Evolutionary conservation across 2,113 vertebrate species (phyloP), one percentile per base, ranked within the genome.

Genomic region (Halcyon senegalensis): DNA sequence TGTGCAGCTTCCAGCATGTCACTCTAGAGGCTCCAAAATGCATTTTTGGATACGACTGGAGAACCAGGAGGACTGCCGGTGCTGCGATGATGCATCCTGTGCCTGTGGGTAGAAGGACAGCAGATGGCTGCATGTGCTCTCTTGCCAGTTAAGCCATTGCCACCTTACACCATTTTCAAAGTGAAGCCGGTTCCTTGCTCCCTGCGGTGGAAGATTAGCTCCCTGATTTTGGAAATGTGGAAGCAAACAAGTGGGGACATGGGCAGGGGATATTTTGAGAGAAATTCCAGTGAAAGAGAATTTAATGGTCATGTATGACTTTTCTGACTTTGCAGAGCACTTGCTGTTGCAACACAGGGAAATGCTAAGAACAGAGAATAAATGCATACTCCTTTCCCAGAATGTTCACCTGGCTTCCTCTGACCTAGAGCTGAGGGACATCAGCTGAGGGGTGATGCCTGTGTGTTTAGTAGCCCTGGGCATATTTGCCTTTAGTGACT

Each of bases 1-100:
- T 10, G 7, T 7, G 12, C 1, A 1, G 31, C 33, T 94, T 89
- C 21, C 53, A 81, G 73, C 37, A 39, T 0, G 0, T 27, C 2
- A 0, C 15, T 63, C 21, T 9, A 35, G 48, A 82, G 62, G 10
- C 24, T 73, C 39, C 87, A 43, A 56, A 83, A 1, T 3, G 9
- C 69, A 7, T 35, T 74, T 85, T 35, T 0, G 3, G 48, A n/a
- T 53, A 25, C 18, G 48, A 7, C 7, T 0, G 4, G 41, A 20
- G 78, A 72, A 41, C 5, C 53, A 68, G 50, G 33, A 92, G 39
- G 66, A 58, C 50, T 53, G 4, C 48, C 82, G 55, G 30, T 79
- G 66, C 39, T 1, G 1, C 58, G n/a, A 33, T 24, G 51, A 55
- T 56, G 64, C 39, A 16, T 31, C 18, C 46, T 33, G 41, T 1